Evolutionary conservation across 2,113 vertebrate genomes (phyloP), one percentile per base, ranked within the genome.

Genomic region (Pseudorasbora parva): DNA sequence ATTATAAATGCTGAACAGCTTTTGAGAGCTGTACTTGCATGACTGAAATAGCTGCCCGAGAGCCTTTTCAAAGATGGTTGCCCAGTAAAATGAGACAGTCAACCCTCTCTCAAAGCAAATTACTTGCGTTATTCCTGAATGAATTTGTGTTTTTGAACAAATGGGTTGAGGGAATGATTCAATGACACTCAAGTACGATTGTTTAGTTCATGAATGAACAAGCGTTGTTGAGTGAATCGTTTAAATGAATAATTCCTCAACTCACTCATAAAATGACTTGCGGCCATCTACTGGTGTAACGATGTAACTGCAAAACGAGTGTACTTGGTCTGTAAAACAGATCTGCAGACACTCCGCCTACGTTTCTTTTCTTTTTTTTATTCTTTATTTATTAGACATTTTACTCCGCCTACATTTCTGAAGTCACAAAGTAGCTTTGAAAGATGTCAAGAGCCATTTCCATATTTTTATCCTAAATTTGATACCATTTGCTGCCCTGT

Each of bases 391-490:
- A n/a, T n/a, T n/a, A n/a, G n/a, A n/a, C n/a, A n/a, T n/a, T n/a
- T n/a, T n/a, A n/a, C n/a, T n/a, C n/a, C n/a, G n/a, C 25, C 25
- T 33, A 59, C 4, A 23, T 37, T 8, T 66, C 7, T 62, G 25
- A 15, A 21, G 30, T 59, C 37, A 62, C 25, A 51, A 57, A 81
- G 33, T 69, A 9, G 19, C 33, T 86, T 30, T 76, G 77, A 83
- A 72, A 69, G 51, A 54, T 54, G 51, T 54, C 51, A 54, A 19
- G 17, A 43, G 45, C 68, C 27, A 82, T 75, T 82, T 82, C 57
- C 37, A 11, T 68, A 21, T 27, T 73, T 74, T 41, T 47, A 79
- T 85, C 37, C 78, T 51, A 11, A 30, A 30, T 87, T 72, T 49
- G 60, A 78, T 33, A 19, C 17, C n/a, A 56, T 71, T 66, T 72